phyloP scores from a whole-genome alignment of 2,888 invertebrate genomes.

The Maniola hyperantus region DNA sequence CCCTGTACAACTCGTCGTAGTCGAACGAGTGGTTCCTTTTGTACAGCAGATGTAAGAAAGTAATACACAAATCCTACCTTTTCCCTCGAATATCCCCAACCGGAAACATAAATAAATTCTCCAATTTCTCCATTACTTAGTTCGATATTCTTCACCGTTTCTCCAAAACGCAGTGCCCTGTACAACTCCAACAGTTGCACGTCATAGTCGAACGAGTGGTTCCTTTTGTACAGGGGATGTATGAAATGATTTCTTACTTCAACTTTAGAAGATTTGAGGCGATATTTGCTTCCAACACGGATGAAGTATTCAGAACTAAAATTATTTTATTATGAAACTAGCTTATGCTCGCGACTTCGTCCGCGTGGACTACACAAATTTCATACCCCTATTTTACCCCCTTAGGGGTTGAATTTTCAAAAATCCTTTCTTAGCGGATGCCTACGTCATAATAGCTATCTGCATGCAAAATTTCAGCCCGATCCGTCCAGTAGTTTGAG shows the following conservation, averaged over 20 bases:
- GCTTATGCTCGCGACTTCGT: too few species aligned
- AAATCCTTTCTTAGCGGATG: too few species aligned
- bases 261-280: slow-evolving; percentile 49
- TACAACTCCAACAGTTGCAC: slow-evolving; percentile 54
- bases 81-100: slow-evolving; percentile 67
- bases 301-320: slow-evolving; percentile 47
- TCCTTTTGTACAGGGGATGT: slow-evolving; percentile 54
- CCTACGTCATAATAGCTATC: too few species aligned
- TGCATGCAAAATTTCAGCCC: too few species aligned
- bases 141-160: slow-evolving; percentile 45
- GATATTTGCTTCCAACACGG: slow-evolving; percentile 54
- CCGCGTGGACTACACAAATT: too few species aligned
- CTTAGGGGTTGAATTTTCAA: too few species aligned
- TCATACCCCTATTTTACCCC: too few species aligned
- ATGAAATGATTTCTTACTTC: slow-evolving; percentile 49
- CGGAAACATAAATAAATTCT: slow-evolving; percentile 50
- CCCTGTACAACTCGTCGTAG: slow-evolving; percentile 51
- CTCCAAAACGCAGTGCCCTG: slow-evolving; percentile 46
- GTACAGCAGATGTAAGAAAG: slow-evolving; percentile 57
- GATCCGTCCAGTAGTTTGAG: too few species aligned
- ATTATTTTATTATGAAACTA: too few species aligned
- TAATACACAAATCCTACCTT: slow-evolving; percentile 48
- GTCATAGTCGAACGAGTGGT: slow-evolving; percentile 63
- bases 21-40: slow-evolving; percentile 54
- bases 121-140: slow-evolving; percentile 48